Base-by-base conservation (phyloP, 2,113 vertebrate genomes). In the Bucco capensis region DNA sequence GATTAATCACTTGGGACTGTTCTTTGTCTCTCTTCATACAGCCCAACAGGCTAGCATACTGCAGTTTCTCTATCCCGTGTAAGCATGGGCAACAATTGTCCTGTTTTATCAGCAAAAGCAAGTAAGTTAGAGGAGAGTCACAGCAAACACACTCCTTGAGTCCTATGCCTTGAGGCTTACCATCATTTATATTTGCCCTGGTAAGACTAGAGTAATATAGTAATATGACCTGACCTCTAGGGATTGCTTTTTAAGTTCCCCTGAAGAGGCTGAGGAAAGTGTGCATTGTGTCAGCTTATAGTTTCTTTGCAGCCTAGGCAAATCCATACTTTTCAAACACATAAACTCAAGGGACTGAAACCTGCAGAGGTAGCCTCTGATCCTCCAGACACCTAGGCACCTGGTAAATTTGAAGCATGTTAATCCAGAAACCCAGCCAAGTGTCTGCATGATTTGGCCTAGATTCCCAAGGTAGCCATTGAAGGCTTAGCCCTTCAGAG, bases 1-100 rank as follows among this genome's bases (percentile, higher is more conserved):
- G 97, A 93, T 98, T 96, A 92, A 98, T 96, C 92, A 92, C 95
- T 66, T 96, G 97, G 79, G 96, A 74, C 77, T 97, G 93, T 73
- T 98, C 98, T 65, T 96, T 90, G 21, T 92, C 89, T 70, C 95
- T 95, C 70, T 96, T 96, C 93, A 97, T 89, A 70, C 6, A 75
- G 76, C 96, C 92, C 40, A 97, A 97, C 81, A 97, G 90, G 90
- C 94, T 96, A 83, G 96, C 96, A 2, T 97, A 97, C 42, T 98
- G 98, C 92, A 98, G 51, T 92, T 96, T 97, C 97, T 98, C 97
- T 83, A 98, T 92, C 71, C 97, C 95, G 17, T 95, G 94, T 17
- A 97, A 96, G 62, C 97, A 98, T 0, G 72, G 74, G 4, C 76
- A 95, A 64, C 84, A 89, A 25, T 81, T 35, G 67, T 93, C 97